Evolutionary conservation across 2,113 vertebrate species (phyloP), one percentile per base, ranked within the genome.

Genomic region (Mustela nigripes): DNA sequence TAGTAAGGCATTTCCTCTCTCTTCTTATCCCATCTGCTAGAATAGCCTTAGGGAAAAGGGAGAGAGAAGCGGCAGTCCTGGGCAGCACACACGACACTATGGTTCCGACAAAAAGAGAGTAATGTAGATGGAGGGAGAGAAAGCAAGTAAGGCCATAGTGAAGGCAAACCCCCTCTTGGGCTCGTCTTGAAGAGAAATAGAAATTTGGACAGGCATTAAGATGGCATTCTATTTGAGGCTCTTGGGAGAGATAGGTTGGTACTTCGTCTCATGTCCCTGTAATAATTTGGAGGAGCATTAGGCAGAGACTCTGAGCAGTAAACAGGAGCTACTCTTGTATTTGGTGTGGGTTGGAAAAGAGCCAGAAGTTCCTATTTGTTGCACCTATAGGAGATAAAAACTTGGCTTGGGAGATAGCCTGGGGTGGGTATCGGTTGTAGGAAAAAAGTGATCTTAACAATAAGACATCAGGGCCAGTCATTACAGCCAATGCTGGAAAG

Each of bases 351-450:
- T 1, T 21, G 0, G 45, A 11, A 62, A 80, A 33, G 31, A 67
- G 14, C 4, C 39, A 4, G 14, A n/a, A 8, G 0, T 21, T 45
- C 18, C 31, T 12, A 9, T 1, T 0, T 60, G 26, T 21, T 79
- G 16, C 14, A 6, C 0, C 2, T 2, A 33, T 21, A 4, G 10
- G 2, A 3, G 4, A 1, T 11, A 6, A 78, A 39, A 7, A 6
- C 39, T 63, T 2, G 28, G 18, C 11, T 45, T 31, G 16, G 33
- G 21, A 28, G 24, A 11, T 1, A 42, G 11, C 22, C 15, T 31
- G 28, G 36, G 14, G 10, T 33, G 33, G 15, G 6, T 12, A 56
- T 28, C 45, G 8, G 39, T 22, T 11, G 26, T 4, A 50, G 48
- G 53, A 6, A 24, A 28, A 88, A 42, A 31, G 24, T n/a, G 76